Evolutionary conservation across 2,797 vertebrate species (phyloP).

Genomic region (Zenarchopterus dispar): DNA sequence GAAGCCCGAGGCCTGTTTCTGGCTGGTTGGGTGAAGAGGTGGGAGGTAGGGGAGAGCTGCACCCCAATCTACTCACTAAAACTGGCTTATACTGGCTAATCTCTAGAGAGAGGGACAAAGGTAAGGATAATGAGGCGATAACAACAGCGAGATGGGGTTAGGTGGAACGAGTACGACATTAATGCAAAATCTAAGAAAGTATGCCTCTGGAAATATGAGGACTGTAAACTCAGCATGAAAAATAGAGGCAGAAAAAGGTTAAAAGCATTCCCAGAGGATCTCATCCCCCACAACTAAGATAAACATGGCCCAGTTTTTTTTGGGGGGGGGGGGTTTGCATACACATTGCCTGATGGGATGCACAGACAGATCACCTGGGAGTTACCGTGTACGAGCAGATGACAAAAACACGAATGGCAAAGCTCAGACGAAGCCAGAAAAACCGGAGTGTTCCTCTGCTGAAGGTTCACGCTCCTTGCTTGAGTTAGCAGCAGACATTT

Average conservation of each 20-base stretch:
- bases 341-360: conserved; percentile 8
- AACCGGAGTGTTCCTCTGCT: conserved; percentile 44
- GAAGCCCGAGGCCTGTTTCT: not conserved
- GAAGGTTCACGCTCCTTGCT: conserved; percentile 3
- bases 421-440: conserved; percentile 44
- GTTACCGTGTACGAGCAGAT: conserved; percentile 27
- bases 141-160: not conserved
- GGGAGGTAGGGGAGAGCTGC: conserved; percentile 1
- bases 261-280: conserved; percentile 19
- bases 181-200: conserved; percentile 19
- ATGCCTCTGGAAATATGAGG: not conserved
- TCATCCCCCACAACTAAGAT: conserved; percentile 40
- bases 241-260: conserved; percentile 14
- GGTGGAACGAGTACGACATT: not conserved
- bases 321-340: too few species aligned
- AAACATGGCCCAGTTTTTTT: conserved; percentile 61
- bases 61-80: conserved; percentile 30
- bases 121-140: conserved; percentile 10
- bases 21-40: conserved; percentile 34
- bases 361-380: conserved; percentile 28
- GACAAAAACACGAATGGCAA: conserved; percentile 15
- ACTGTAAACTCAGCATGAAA: conserved; percentile 6
- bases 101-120: conserved; percentile 9
- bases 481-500: conserved; percentile 22
- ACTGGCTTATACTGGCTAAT: conserved; percentile 18